Evolutionary conservation across 2,797 vertebrate genomes (phyloP).

Genomic region (Microcaecilia unicolor): DNA sequence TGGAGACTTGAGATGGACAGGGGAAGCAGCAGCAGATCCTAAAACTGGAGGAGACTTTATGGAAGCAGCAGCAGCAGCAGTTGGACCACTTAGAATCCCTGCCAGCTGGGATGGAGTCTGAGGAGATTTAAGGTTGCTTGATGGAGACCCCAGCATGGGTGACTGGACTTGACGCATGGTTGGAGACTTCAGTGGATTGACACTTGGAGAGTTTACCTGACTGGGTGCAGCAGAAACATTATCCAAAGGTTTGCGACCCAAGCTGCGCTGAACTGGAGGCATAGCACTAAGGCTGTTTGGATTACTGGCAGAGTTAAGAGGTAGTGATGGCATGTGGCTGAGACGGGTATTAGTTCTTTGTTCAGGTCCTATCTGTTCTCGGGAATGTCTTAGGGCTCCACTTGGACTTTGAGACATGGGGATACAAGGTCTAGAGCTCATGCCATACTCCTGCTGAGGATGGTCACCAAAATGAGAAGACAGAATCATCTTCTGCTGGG

Average conservation of each 20-base stretch:
- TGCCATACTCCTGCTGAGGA: conserved; percentile 83
- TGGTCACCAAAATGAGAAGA: conserved; percentile 72
- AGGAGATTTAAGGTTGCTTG: conserved; percentile 95
- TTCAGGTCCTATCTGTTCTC: conserved; percentile 84
- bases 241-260: conserved; percentile 89
- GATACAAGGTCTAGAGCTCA: conserved; percentile 86
- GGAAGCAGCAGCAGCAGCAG: conserved; percentile 80
- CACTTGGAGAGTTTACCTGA: conserved; percentile 88
- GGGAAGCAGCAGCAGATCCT: conserved; percentile 96
- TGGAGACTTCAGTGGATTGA: conserved; percentile 93
- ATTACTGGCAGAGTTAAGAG: conserved; percentile 68
- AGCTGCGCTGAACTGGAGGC: conserved; percentile 62
- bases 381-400: conserved; percentile 68
- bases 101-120: conserved; percentile 96
- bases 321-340: conserved; percentile 88
- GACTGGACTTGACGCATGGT: conserved; percentile 96
- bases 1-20: conserved; percentile 97
- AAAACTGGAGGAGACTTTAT: conserved; percentile 94
- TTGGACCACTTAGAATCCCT: conserved; percentile 86
- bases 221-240: conserved; percentile 74
- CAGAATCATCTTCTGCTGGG: conserved; percentile 82
- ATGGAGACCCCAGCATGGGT: conserved; percentile 95
- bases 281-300: conserved; percentile 67
- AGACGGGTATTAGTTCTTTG: conserved; percentile 92
- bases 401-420: conserved; percentile 68